Conservation (phyloP, 2,888 invertebrate genomes). For the Sisyra nigra region DNA sequence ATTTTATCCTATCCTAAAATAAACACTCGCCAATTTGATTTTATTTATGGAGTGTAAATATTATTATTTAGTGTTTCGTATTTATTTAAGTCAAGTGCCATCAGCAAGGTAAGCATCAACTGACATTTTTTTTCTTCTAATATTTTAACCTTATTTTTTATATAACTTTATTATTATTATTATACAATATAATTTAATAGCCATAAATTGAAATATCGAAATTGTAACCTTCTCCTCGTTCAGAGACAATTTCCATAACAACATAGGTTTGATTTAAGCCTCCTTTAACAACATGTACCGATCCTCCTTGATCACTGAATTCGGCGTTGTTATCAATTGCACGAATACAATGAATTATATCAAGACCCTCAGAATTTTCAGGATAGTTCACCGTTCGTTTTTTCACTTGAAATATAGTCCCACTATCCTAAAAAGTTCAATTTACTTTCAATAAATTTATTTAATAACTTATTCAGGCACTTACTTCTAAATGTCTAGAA, state of each 20-base stretch:
- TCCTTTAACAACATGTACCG: background rate
- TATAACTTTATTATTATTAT: too few species aligned
- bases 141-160: too few species aligned
- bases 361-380: background rate
- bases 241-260: constrained; percentile 1
- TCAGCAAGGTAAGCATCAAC: too few species aligned
- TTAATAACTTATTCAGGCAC: too few species aligned
- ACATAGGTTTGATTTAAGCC: constrained; percentile 2
- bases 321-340: constrained; percentile 1
- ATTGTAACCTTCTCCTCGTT: constrained; percentile 4
- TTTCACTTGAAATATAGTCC: background rate
- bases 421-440: background rate
- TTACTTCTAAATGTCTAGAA: too few species aligned
- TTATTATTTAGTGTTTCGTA: too few species aligned
- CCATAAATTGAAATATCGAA: constrained; percentile 4
- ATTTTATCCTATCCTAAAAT: too few species aligned
- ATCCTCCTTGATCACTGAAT: background rate
- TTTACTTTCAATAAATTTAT: too few species aligned
- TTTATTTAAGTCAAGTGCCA: too few species aligned
- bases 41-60: too few species aligned
- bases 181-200: background rate
- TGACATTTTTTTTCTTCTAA: too few species aligned
- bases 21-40: too few species aligned
- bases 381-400: background rate
- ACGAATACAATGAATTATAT: constrained; percentile 1